Base-by-base conservation (phyloP, 2,888 invertebrate genomes). In the Mongoloraphidia duomilia region DNA sequence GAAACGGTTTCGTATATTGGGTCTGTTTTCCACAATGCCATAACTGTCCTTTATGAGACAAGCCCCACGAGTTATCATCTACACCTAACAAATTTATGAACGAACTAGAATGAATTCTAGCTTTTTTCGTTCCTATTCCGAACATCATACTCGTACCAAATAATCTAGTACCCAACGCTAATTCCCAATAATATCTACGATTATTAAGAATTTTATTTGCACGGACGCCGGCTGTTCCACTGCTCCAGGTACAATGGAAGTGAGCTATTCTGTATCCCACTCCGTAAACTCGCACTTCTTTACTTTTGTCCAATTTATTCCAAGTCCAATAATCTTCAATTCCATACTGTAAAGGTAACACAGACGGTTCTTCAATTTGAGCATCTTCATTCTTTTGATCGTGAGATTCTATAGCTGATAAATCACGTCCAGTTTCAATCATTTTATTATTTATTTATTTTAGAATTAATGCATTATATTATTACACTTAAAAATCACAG, bases 101-200 rank as follows among this genome's bases (percentile, higher is more conserved):
- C 11, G 77, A 72, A 59, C 80, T 77, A 2, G 76, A 78, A 61
- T 83, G 81, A 2, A 84, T 66, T 6, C 78, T 65, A 2, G 75
- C 74, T 39, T 66, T 61, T 46, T 63, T 64, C 4, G 78, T 79
- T 39, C 79, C 80, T 43, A 82, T 70, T 12, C 84, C 84, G 57
- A 84, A 82, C 84, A 84, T 84, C 70, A 84, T 82, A 58, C 81
- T 76, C 1, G 84, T 84, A 17, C 84, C 83, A 59, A 82, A 83
- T 40, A 84, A 73, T 41, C 83, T 65, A 57, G 77, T 76, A 1
- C 79, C 76, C 1, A 75, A 66, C 53, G 70, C 69, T 49, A 84
- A 64, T 61, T 83, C 81, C 82, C 82, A 82, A 61, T 79, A 82
- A 62, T 76, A 75, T 35, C 68, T 56, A 1, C 75, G 77, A 57